Evolutionary conservation across 2,888 invertebrate species (phyloP), one percentile per base, ranked within the genome.

Genomic region (Hipparchia sbordonii): DNA sequence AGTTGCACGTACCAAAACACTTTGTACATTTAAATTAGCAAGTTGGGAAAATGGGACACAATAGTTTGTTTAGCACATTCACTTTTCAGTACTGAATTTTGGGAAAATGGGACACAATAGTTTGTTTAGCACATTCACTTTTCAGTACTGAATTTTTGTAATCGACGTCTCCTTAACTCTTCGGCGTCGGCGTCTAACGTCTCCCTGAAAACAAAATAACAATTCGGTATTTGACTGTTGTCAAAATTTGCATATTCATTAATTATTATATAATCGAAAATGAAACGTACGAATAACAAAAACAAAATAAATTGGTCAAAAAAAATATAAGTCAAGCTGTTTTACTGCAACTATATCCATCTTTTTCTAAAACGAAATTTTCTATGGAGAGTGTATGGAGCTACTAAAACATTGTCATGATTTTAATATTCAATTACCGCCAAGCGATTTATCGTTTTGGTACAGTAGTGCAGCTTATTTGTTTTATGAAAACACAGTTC

Each of bases 161-260:
- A 93, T 89, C 97, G 95, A 85, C 97, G 95, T 91, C 96, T 95
- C 87, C 97, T 94, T 72, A 97, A 93, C 85, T 97, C 97, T 82
- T 95, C 95, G 54, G 96, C 94, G 74, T 95, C 93, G 23, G 95
- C 89, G 74, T 91, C 90, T 80, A 89, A 90, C 82, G 87, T 89
- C 79, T 89, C 89, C 86, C 92, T 91, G 84, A 1, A 85, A 86
- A 33, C 56, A 59, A 48, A 48, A 45, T 23, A 23, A 23, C 23
- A 23, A 23, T 23, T 23, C 23, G 23, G 23, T 23, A 23, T 23
- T 23, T 23, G 23, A 23, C 23, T 23, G 23, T 23, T 23, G 23
- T 23, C 23, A 23, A 23, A 23, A 23, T 23, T 23, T 23, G 23
- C 0, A 23, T 23, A 23, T 23, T 23, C 23, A 23, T 1, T 23